Base-by-base conservation (phyloP, 2,888 invertebrate genomes). In the Ctena decussata region DNA sequence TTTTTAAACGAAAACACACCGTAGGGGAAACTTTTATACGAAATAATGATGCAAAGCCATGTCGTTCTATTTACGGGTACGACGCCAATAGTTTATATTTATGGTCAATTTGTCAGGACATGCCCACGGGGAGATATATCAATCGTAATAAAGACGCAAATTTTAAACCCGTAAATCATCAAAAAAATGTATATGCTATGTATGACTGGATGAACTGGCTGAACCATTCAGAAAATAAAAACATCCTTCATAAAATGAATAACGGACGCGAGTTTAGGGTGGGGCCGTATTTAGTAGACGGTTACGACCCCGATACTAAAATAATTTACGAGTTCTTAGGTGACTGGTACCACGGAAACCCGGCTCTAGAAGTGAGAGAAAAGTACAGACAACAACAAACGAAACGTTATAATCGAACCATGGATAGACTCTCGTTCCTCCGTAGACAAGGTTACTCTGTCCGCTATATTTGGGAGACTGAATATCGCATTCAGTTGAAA, bases 31-130 rank as follows among this genome's bases (percentile, higher is more conserved):
- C 80, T 15, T 44, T n/a, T n/a, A 41, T 41, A 41, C 6, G 41
- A 41, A 41, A 41, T 41, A 74, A 78, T 6, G 39, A 77, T 27
- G 46, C 32, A 18, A 77, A 77, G 39, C 27, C 57, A 0, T 86
- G 83, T 72, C 18, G 46, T 32, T 77, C 72, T 21, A 79, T 87
- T 11, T 35, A 78, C 12, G 84, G 84, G 1, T 86, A 71, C 69
- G 86, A 86, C 46, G 83, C 80, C 15, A 84, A 84, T 77, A 76
- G 81, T 15, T 71, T 87, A 0, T 87, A 87, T 71, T 49, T 84
- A 21, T 30, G 6, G 30, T 6, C 72, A 3, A 5, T 60, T 27
- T 24, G 11, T 30, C 30, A 30, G 27, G 3, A 27, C 30, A 30
- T 60, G 60, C 60, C 60, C 6, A 3, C 60, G 6, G 8, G 60